These are phyloP conservation scores for Lophotis ruficrista DNA, from an alignment of 2,113 vertebrate species.

Conservation along the genomic window DNA sequence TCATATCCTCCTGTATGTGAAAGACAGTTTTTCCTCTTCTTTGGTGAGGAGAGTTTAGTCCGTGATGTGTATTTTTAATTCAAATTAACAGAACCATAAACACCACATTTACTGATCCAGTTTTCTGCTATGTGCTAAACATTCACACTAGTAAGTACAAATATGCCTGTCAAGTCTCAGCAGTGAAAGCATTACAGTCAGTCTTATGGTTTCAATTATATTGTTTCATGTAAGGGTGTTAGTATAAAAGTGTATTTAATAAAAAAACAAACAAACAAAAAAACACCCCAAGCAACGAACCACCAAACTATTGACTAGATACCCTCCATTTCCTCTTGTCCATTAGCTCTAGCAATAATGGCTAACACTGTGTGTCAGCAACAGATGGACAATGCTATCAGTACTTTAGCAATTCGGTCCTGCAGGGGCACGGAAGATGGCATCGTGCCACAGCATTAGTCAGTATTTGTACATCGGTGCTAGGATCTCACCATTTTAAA, in stretches of 20 bases:
- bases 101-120: background rate
- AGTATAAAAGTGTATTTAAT: background rate
- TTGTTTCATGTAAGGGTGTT: too few species aligned
- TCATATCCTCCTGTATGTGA: background rate
- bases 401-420: background rate
- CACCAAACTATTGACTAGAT: background rate
- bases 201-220: background rate
- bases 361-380: background rate
- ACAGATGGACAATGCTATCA: background rate
- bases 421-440: background rate
- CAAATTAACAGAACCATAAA: background rate
- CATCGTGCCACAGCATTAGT: background rate
- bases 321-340: background rate
- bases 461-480: background rate
- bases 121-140: background rate
- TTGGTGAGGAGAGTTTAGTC: background rate
- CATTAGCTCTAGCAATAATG: background rate
- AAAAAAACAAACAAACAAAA: background rate
- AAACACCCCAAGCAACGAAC: background rate
- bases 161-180: background rate
- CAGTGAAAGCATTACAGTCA: background rate
- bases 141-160: background rate
- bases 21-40: background rate
- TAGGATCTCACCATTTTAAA: background rate
- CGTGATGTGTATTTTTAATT: background rate